Base-by-base conservation (phyloP, 2,888 invertebrate species). In the Hyposoter didymator region DNA sequence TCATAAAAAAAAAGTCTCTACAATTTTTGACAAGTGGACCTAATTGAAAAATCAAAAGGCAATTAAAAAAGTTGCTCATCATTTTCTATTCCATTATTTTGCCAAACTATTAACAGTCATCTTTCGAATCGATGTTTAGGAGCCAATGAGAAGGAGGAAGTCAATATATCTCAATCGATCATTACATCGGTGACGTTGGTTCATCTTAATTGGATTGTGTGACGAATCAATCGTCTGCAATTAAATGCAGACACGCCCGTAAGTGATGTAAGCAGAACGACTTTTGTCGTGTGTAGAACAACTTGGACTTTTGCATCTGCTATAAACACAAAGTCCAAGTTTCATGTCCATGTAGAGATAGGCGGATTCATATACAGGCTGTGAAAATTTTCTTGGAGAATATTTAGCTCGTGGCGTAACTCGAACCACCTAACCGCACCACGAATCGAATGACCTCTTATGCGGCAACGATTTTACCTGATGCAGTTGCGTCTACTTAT, bases 381-480 rank as follows among this genome's bases (percentile, higher is more conserved):
- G 55, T 45, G 55, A 78, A 73, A 59, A 80, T 83, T 83, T 83
- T 85, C 80, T 80, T 59, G 62, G 81, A 83, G 78, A 83, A 83
- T 80, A 83, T 78, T 85, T 82, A 81, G 59, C 83, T 59, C 52
- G 73, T 83, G 80, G 83, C 83, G 83, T 85, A 85, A 85, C 82
- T 66, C 67, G 79, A 85, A 73, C 67, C 83, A 67, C 76, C 83
- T 80, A 85, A 85, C 85, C 83, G 69, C 85, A 81, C 80, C 83
- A 85, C 85, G 83, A 85, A 83, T 85, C 85, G 80, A 81, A 83
- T 85, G 83, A 85, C 85, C 85, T 85, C 85, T 85, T 85, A 81
- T 85, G 80, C 80, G 74, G 80, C 83, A 73, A 67, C 67, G 64
- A 47, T 73, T 82, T 67, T 49, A 76, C 39, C 79, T 66, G 69